Conservation (phyloP, 2,113 vertebrate genomes). For the Hylia prasina region DNA sequence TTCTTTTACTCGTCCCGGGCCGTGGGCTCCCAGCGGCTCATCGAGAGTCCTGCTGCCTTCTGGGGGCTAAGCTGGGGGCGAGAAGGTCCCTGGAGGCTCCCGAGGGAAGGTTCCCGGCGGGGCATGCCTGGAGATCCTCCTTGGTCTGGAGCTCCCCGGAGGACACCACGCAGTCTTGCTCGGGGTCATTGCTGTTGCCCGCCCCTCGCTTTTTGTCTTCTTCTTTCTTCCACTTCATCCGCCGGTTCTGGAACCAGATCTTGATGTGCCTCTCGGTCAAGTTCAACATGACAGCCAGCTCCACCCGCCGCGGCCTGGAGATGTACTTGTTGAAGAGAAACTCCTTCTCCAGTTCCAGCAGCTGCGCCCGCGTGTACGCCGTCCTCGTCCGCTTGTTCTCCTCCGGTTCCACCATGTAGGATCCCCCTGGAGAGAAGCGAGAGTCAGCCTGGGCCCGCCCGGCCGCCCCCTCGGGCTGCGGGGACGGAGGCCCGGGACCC, state of each 20-base stretch:
- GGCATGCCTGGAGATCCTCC: constrained; percentile 65
- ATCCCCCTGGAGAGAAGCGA: constrained; percentile 64
- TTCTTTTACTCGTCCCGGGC: neutral
- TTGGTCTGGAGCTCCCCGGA: constrained; percentile 77
- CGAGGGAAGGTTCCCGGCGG: neutral
- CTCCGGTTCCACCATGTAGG: constrained; percentile 84
- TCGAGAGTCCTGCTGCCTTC: constrained; percentile 61
- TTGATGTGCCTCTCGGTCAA: constrained; percentile 98
- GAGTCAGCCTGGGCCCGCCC: neutral
- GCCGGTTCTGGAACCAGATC: constrained; percentile 98
- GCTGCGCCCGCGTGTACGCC: constrained; percentile 92
- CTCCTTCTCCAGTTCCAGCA: constrained; percentile 96
- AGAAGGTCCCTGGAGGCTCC: constrained; percentile 56
- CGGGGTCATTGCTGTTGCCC: constrained; percentile 69
- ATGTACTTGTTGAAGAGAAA: constrained; percentile 98
- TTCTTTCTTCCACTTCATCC: constrained; percentile 99
- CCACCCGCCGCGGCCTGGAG: constrained; percentile 90
- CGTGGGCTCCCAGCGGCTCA: constrained; percentile 11
- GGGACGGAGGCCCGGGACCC: rapidly evolving
- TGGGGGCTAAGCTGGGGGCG: constrained; percentile 53
- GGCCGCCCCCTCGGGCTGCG: neutral
- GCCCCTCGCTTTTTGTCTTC: constrained; percentile 86
- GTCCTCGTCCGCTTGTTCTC: constrained; percentile 95
- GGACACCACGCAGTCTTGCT: constrained; percentile 91
- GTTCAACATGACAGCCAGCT: constrained; percentile 92